phyloP scores from a whole-genome alignment of 2,888 invertebrate genomes.

The Opisthograptis luteolata region DNA sequence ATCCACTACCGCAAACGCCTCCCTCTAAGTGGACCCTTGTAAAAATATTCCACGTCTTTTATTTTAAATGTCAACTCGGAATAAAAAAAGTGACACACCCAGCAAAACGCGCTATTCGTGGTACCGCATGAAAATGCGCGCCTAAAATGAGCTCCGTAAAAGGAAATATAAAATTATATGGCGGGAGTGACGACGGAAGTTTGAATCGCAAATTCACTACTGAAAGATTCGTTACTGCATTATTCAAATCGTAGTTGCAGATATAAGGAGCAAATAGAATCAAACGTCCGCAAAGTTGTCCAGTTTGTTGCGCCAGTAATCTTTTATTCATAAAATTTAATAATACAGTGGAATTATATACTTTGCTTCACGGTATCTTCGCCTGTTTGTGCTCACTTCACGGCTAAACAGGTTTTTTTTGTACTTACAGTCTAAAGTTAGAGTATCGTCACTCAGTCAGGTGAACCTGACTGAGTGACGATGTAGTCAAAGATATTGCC shows the following conservation, averaged over 20 bases:
- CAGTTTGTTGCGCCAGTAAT: too few relatives aligned
- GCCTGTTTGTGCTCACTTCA: too few relatives aligned
- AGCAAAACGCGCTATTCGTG: constrained; percentile 29
- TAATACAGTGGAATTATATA: too few relatives aligned
- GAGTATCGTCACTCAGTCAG: too few relatives aligned
- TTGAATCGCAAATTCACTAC: constrained; percentile 44
- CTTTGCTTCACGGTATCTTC: too few relatives aligned
- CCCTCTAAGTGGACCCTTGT: constrained; percentile 7
- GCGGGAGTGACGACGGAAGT: constrained; percentile 37
- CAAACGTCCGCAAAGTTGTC: constrained; percentile 42
- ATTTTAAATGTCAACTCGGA: constrained; percentile 30
- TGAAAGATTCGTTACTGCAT: constrained; percentile 51
- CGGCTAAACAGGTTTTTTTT: too few relatives aligned
- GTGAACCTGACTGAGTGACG: too few relatives aligned
- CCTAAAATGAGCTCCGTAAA: constrained; percentile 38
- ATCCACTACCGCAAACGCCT: constrained; percentile 4
- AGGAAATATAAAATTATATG: constrained; percentile 40
- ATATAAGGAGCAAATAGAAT: constrained; percentile 46
- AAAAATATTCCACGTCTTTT: constrained; percentile 18
- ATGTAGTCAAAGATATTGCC: too few relatives aligned
- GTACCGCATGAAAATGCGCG: constrained; percentile 35
- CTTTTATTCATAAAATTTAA: too few relatives aligned
- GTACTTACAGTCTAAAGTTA: too few relatives aligned
- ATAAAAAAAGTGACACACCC: constrained; percentile 29
- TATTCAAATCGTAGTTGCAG: constrained; percentile 50